Conservation (phyloP, 2,113 vertebrate species). For the Axis porcinus region DNA sequence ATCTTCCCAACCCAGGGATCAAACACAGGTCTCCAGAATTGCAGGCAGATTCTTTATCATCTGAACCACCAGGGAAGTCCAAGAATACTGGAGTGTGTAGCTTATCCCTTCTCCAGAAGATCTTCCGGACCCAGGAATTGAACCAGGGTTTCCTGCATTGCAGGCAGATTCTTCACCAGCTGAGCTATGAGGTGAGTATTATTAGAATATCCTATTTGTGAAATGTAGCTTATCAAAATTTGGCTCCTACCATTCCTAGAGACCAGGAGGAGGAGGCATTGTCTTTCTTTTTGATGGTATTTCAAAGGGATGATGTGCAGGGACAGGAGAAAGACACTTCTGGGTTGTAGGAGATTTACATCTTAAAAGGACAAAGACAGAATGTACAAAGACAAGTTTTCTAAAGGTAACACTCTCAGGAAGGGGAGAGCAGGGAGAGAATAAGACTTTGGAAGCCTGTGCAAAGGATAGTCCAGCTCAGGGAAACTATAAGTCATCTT, state of each 20-base stretch:
- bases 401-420: neutral
- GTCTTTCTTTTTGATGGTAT: neutral
- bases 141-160: neutral
- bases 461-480: neutral
- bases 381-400: neutral
- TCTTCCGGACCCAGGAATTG: neutral
- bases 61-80: neutral
- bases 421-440: neutral
- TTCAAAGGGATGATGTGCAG: neutral
- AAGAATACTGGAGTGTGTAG: neutral
- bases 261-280: neutral
- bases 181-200: neutral
- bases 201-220: neutral
- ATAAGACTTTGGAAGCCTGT: neutral
- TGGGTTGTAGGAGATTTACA: neutral
- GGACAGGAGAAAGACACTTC: neutral
- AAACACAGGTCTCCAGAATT: neutral
- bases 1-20: neutral
- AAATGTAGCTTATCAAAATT: neutral
- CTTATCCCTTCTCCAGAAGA: neutral
- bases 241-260: neutral
- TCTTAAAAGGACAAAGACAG: neutral
- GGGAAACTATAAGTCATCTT: neutral
- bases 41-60: neutral
- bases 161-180: neutral